Conservation (phyloP, 2,113 vertebrate species). For the Poeciliopsis prolifica region DNA sequence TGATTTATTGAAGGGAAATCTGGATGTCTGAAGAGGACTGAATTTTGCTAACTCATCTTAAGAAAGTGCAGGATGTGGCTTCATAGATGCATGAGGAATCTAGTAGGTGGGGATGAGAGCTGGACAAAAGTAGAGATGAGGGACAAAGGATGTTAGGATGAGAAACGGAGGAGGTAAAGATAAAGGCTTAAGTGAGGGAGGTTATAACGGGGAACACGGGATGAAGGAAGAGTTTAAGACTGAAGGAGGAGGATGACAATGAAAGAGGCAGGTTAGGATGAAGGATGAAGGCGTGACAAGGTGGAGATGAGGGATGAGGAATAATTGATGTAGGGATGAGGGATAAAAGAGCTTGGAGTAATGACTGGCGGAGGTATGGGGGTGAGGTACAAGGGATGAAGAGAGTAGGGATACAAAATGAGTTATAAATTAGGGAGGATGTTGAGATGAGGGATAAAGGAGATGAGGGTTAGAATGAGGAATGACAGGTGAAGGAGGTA, state of each 20-base stretch:
- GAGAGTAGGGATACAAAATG: too few species aligned
- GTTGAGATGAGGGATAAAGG: too few species aligned
- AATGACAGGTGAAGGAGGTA: not conserved
- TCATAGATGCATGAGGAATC: not conserved
- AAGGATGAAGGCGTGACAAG: not conserved
- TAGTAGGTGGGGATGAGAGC: not conserved
- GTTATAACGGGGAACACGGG: not conserved
- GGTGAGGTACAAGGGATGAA: too few species aligned
- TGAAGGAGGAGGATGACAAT: not conserved
- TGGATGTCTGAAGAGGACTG: too few species aligned
- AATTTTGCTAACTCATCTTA: not conserved
- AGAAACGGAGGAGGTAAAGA: not conserved
- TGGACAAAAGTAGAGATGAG: not conserved
- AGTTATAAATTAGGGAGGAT: too few species aligned
- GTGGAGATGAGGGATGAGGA: not conserved
- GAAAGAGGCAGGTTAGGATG: not conserved
- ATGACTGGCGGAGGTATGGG: too few species aligned
- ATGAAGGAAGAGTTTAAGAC: too few species aligned
- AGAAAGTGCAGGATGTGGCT: not conserved
- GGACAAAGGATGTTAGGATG: too few species aligned
- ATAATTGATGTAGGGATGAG: not conserved
- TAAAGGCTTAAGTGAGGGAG: not conserved
- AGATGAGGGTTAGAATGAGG: too few species aligned
- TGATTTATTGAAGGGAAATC: not conserved
- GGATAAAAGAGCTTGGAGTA: not conserved